These are phyloP conservation scores for Leptinotarsa tumamoca DNA, from an alignment of 2,888 invertebrate species.

Conservation along the genomic window DNA sequence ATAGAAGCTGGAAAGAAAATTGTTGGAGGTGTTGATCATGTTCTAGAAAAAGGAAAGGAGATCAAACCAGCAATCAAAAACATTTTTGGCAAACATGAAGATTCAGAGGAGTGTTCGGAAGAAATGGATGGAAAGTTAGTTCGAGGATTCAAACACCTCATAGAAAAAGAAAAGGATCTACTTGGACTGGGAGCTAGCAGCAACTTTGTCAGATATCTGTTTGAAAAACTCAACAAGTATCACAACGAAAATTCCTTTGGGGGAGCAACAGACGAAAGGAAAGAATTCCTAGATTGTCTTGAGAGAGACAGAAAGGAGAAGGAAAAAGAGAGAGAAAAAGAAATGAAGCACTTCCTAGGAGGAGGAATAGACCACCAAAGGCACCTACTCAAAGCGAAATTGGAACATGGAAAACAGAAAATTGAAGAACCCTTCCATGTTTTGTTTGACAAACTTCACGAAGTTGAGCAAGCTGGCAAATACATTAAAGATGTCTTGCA, in stretches of 20 bases:
- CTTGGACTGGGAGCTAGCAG: neutral
- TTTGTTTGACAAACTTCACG: neutral
- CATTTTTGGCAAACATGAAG: neutral
- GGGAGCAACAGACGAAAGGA: no score
- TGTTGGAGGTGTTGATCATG: neutral
- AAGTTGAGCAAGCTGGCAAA: neutral
- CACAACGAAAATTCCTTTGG: neutral
- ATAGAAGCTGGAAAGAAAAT: neutral
- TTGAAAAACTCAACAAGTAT: neutral
- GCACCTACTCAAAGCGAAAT: neutral
- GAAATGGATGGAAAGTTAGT: neutral
- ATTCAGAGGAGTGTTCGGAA: neutral
- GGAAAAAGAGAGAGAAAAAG: neutral
- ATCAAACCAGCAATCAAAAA: neutral
- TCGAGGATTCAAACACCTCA: neutral
- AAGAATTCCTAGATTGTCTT: no score
- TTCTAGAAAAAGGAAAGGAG: neutral
- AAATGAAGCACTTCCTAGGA: neutral
- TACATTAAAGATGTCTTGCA: neutral
- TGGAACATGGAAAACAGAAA: neutral
- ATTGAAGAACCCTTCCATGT: neutral
- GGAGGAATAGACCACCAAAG: neutral
- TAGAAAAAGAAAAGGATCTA: neutral
- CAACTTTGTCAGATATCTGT: neutral
- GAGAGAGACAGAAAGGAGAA: neutral